Base-by-base conservation (phyloP, 2,797 vertebrate genomes). In the Sebastes minor region DNA sequence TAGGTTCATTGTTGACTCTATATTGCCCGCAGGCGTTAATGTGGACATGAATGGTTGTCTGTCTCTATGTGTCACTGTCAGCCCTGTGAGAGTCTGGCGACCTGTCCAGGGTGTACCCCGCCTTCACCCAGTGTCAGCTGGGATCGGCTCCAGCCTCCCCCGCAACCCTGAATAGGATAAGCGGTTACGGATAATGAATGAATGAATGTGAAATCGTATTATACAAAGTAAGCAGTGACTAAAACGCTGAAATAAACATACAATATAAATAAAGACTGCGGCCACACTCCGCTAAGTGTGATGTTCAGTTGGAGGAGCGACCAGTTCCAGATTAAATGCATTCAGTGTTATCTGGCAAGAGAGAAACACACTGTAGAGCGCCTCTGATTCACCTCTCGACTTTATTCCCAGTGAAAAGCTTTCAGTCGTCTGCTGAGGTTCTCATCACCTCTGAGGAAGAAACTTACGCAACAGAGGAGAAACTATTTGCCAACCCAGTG, bases 401-500 rank as follows among this genome's bases (percentile, higher is more conserved):
- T 78, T 14, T 35, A 9, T 46, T 32, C 14, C 27, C 16, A 33
- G 67, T 57, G 38, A 18, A 64, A 66, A 23, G 46, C 67, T 56
- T 53, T 23, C 74, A 74, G 49, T 88, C 16, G 10, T 35, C 32
- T 33, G 53, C 49, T 30, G 33, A 57, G 20, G 27, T 82, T 77
- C 69, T 82, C 81, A 79, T 84, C 71, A 70, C 78, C 38, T 55
- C 81, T 33, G 67, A 73, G 70, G 67, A 77, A 76, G 57, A 80
- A 32, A 64, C 65, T 70, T 53, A 30, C 46, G 62, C 75, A 89
- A 77, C 53, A 11, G 6, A 69, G 25, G 27, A 60, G 62, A 80
- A 81, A 74, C 74, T 67, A 75, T 87, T 78, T 71, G 57, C 63
- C 28, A 69, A 67, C 38, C 49, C 27, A 30, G 13, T 60, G 60